Conservation (phyloP, 2,797 vertebrate species). For the Dipus sagitta region DNA sequence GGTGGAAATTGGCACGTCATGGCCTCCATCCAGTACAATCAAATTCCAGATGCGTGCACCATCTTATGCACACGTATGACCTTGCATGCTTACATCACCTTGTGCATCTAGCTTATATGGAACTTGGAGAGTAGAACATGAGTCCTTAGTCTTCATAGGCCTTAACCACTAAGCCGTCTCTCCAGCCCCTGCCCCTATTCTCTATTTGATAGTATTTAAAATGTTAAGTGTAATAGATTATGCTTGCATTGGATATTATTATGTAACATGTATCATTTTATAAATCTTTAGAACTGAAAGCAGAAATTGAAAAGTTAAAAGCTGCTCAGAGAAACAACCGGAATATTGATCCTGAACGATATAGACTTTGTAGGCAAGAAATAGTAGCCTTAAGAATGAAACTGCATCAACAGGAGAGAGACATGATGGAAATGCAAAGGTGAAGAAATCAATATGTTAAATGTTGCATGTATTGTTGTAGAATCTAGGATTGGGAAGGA, state of each 20-base stretch:
- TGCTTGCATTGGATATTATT: background rate
- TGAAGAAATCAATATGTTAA: conserved; percentile 67
- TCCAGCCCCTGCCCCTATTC: too few species aligned
- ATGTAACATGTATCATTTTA: background rate
- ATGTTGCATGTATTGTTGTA: background rate
- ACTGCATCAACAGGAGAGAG: conserved; percentile 94
- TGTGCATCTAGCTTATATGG: too few species aligned
- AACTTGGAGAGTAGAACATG: too few species aligned
- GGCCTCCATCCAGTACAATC: too few species aligned
- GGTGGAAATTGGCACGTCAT: too few species aligned
- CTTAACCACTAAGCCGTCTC: too few species aligned
- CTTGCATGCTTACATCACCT: too few species aligned
- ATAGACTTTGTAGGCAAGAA: conserved; percentile 93
- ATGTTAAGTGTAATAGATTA: background rate
- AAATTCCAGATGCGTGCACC: too few species aligned
- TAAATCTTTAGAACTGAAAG: conserved; percentile 92
- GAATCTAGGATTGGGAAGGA: background rate
- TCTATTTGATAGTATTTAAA: conserved; percentile 27
- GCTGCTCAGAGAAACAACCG: conserved; percentile 92
- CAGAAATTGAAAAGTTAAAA: conserved; percentile 97
- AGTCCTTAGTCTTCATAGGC: too few species aligned
- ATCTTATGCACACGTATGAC: too few species aligned
- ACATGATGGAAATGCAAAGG: conserved; percentile 95
- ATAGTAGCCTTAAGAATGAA: conserved; percentile 91
- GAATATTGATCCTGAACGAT: conserved; percentile 93